Evolutionary conservation across 2,888 invertebrate genomes (phyloP).

Genomic region (Protophormia terraenovae): DNA sequence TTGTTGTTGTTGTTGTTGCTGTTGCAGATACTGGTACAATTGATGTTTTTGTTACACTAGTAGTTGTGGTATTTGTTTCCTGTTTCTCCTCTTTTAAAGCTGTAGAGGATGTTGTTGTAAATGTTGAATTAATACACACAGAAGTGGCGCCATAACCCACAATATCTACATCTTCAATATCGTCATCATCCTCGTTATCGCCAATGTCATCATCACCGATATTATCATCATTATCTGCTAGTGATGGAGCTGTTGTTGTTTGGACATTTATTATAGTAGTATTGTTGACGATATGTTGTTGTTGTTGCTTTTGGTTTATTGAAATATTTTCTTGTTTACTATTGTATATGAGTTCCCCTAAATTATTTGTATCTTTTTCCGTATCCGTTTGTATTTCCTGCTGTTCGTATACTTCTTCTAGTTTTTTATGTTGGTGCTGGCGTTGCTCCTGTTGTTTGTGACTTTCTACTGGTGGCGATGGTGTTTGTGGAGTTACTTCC

Average conservation of each 20-base stretch:
- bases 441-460: constrained; percentile 51
- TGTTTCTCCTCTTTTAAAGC: constrained; percentile 66
- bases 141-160: constrained; percentile 75
- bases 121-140: constrained; percentile 71
- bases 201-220: constrained; percentile 47
- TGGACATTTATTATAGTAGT: constrained; percentile 46
- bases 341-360: constrained; percentile 55
- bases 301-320: constrained; percentile 36
- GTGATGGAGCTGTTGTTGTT: constrained; percentile 60
- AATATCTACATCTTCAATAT: constrained; percentile 76
- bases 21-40: constrained; percentile 68
- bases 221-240: constrained; percentile 54
- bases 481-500: constrained; percentile 69
- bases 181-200: constrained; percentile 73
- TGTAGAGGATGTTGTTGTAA: constrained; percentile 73
- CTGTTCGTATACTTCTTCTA: constrained; percentile 5
- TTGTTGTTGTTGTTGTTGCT: constrained; percentile 82
- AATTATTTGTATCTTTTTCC: constrained; percentile 68
- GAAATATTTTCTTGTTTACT: constrained; percentile 52
- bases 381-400: constrained; percentile 66
- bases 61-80: constrained; percentile 62
- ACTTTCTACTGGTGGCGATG: constrained; percentile 66
- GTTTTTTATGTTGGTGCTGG: constrained; percentile 39
- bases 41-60: constrained; percentile 61
- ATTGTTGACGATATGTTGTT: constrained; percentile 40